Evolutionary conservation across 2,888 invertebrate species (phyloP).

Genomic region (Erebia palarica): DNA sequence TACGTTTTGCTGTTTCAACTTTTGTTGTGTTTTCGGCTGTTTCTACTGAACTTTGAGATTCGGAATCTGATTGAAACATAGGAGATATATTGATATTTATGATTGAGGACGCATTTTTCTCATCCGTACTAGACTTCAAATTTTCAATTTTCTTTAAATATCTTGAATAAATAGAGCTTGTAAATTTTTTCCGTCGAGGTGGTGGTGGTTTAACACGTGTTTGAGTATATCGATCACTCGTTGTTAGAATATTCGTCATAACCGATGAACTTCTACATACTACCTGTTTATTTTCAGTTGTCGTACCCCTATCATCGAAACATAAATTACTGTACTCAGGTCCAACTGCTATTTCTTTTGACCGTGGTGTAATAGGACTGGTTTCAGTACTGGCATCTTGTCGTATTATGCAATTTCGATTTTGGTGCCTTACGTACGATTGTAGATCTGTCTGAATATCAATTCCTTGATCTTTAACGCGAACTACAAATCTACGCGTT

Average conservation of each 20-base stretch:
- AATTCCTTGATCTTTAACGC: constrained; percentile 82
- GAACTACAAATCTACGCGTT: constrained; percentile 74
- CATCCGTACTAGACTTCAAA: constrained; percentile 49
- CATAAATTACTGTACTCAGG: constrained; percentile 60
- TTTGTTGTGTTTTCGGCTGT: constrained; percentile 55
- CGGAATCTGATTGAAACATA: constrained; percentile 71
- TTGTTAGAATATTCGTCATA: constrained; percentile 64
- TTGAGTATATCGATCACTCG: constrained; percentile 62
- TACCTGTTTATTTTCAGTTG: constrained; percentile 59
- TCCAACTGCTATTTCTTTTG: constrained; percentile 73
- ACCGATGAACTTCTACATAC: constrained; percentile 61
- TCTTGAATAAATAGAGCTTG: constrained; percentile 46
- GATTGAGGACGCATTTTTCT: constrained; percentile 67
- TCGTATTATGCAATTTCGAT: constrained; percentile 53
- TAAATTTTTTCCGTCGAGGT: constrained; percentile 62
- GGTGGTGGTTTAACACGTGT: constrained; percentile 62
- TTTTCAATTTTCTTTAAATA: constrained; percentile 48
- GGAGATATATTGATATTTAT: constrained; percentile 84
- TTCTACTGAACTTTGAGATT: constrained; percentile 77
- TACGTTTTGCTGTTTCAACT: constrained; percentile 37
- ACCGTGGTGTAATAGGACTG: constrained; percentile 71
- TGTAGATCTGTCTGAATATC: constrained; percentile 81
- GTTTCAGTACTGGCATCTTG: constrained; percentile 71
- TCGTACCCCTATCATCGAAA: constrained; percentile 59
- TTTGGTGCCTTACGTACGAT: constrained; percentile 59